Evolutionary conservation across 2,888 invertebrate genomes (phyloP), one percentile per base, ranked within the genome.

Genomic region (Aporophyla nigra): DNA sequence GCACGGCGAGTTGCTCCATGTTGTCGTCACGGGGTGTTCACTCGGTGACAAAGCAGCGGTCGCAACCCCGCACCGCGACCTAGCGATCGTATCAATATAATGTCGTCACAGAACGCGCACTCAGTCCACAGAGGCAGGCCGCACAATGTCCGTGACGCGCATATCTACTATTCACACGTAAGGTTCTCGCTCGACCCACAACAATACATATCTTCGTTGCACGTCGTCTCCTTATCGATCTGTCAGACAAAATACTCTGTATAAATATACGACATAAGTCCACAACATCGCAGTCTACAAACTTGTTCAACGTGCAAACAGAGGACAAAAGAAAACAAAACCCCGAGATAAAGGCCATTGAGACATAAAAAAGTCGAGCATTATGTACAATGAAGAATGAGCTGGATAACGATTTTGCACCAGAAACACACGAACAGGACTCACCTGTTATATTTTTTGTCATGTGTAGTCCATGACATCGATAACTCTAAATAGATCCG

Each of bases 271-370:
- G 86, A 89, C 86, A 90, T 90, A 90, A 89, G 86, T 90, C 91
- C 88, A 91, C 92, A 90, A 91, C 89, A 91, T 90, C 88, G 88
- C 89, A 91, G 92, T 91, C 90, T 90, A 93, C 90, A 94, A 95
- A 95, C 94, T 93, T 90, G 94, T 94, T 93, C 92, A 90, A 92
- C 93, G 92, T 91, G 92, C 93, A 90, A 92, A 92, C 93, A 92
- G 93, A 93, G 94, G 94, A 96, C 96, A 96, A 96, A 96, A 96
- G 96, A 96, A 96, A 96, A 96, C 95, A 96, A 96, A 96, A 96
- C 94, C 92, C 90, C 91, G 89, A 94, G 95, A 96, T 96, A 96
- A 96, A 96, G 96, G 96, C 96, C 96, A 96, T 93, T 95, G 94
- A 95, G 94, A 96, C 94, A 96, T 95, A 96, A 96, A 96, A 94